A percentile compares a stretch with the other conserved stretches of the same genome.
Evolutionary conservation across 1,140 invertebrate genomes (phyloP).

Genomic region (Sminthurinus signatus): DNA sequence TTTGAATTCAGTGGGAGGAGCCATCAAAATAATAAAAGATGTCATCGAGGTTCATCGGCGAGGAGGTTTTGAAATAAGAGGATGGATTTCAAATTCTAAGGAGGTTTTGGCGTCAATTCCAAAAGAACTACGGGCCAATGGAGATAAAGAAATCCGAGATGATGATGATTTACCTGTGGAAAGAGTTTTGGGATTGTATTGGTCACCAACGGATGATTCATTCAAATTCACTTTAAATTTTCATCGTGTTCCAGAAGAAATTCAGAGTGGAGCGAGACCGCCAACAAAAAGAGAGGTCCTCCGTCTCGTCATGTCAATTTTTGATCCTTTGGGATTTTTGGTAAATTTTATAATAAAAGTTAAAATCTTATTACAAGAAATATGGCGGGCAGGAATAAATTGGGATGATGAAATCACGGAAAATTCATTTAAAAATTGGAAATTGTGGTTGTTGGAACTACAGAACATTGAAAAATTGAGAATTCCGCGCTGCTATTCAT

Average conservation of each 20-base stretch:
- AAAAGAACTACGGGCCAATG: too few relatives aligned
- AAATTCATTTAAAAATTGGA: neutral
- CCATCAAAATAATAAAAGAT: too few relatives aligned
- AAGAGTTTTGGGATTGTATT: slow-evolving; percentile 6
- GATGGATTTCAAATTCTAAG: too few relatives aligned
- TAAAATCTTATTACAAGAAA: slow-evolving; percentile 33
- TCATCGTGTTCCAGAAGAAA: slow-evolving; percentile 1
- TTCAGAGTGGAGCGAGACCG: neutral
- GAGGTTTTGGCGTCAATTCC: too few relatives aligned
- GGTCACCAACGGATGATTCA: slow-evolving; percentile 9
- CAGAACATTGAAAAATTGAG: neutral
- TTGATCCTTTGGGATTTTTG: slow-evolving; percentile 30
- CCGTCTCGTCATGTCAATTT: slow-evolving; percentile 13
- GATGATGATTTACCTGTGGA: neutral
- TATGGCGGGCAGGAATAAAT: slow-evolving; percentile 22
- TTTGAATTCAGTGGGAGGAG: too few relatives aligned
- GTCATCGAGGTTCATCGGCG: too few relatives aligned
- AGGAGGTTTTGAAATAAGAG: too few relatives aligned
- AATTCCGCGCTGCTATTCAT: neutral
- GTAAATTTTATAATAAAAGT: slow-evolving; percentile 10
- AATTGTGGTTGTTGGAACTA: slow-evolving; percentile 11
- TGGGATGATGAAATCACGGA: slow-evolving; percentile 33
- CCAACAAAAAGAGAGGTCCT: slow-evolving; percentile 29
- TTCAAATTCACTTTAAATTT: slow-evolving; percentile 12
- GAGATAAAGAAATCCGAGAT: too few relatives aligned